A percentile compares a stretch with the other conserved stretches of the same genome.
These are phyloP conservation scores for Cremastinae sp. DNA, from an alignment of 2,888 invertebrate species.

Conservation along the genomic window DNA sequence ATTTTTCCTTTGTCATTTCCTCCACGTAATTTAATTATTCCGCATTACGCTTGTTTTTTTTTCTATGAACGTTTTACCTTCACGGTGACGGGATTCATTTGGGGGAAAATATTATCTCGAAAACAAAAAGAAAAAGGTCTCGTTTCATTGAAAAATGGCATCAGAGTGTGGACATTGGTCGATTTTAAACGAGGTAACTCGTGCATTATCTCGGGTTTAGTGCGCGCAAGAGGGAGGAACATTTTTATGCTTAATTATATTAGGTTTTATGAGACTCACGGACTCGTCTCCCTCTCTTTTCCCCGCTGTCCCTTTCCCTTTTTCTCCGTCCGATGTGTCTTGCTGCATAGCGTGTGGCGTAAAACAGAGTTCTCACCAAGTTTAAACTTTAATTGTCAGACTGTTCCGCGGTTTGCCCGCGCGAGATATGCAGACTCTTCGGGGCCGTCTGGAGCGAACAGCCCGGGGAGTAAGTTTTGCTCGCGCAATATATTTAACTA, in stretches of 20 bases:
- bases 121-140: no score
- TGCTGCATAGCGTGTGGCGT: slow-evolving; percentile 40
- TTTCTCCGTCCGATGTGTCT: slow-evolving; percentile 40
- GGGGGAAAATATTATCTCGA: no score
- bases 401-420: slow-evolving; percentile 63
- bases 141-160: neutral
- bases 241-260: slow-evolving; percentile 77
- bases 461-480: slow-evolving; percentile 44
- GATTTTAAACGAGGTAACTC: slow-evolving; percentile 7
- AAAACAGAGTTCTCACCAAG: slow-evolving; percentile 60
- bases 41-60: no score
- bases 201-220: slow-evolving; percentile 23
- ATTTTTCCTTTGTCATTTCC: no score
- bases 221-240: slow-evolving; percentile 54
- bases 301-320: slow-evolving; percentile 36
- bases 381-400: slow-evolving; percentile 73
- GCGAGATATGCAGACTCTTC: slow-evolving; percentile 59
- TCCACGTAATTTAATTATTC: no score
- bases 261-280: slow-evolving; percentile 70
- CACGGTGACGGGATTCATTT: no score
- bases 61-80: no score
- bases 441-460: slow-evolving; percentile 55
- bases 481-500: slow-evolving; percentile 46
- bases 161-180: neutral
- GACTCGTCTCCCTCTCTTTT: slow-evolving; percentile 32